These are phyloP conservation scores for Aricia artaxerxes DNA, from an alignment of 2,888 invertebrate species.

Conservation along the genomic window DNA sequence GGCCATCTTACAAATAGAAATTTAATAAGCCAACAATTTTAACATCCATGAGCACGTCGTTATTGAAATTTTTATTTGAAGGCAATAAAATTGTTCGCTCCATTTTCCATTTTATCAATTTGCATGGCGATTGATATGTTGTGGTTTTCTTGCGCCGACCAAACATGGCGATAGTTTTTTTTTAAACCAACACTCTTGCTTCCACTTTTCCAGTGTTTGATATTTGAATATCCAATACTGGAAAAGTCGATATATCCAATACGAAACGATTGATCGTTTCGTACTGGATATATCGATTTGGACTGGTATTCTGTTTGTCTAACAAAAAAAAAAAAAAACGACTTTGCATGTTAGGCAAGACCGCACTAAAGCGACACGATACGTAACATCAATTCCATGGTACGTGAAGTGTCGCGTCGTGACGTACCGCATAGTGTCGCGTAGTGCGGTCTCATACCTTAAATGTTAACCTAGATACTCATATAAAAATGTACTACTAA, in stretches of 20 bases:
- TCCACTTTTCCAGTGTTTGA: not conserved
- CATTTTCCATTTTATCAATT: constrained; percentile 14
- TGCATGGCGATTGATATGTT: not conserved
- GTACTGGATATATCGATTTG: not conserved
- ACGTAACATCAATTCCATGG: too few species aligned
- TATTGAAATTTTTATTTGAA: constrained; percentile 3
- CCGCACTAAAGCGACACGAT: too few species aligned
- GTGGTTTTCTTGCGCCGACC: not conserved
- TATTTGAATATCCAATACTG: too few species aligned
- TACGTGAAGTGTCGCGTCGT: too few species aligned
- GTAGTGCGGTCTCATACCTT: too few species aligned
- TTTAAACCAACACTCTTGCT: not conserved
- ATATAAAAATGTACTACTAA: too few species aligned
- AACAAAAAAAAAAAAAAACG: too few species aligned
- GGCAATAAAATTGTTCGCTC: not conserved
- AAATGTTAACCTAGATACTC: too few species aligned
- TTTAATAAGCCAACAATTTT: constrained; percentile 5
- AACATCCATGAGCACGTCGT: not conserved
- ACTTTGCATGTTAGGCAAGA: too few species aligned
- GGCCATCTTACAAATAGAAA: not conserved
- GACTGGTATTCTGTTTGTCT: not conserved
- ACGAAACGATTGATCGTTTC: too few species aligned
- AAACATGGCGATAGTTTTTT: not conserved
- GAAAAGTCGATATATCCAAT: too few species aligned
- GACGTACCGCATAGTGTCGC: too few species aligned